Conservation (phyloP, 2,797 vertebrate genomes). For the Triplophysa yarkandensis region DNA sequence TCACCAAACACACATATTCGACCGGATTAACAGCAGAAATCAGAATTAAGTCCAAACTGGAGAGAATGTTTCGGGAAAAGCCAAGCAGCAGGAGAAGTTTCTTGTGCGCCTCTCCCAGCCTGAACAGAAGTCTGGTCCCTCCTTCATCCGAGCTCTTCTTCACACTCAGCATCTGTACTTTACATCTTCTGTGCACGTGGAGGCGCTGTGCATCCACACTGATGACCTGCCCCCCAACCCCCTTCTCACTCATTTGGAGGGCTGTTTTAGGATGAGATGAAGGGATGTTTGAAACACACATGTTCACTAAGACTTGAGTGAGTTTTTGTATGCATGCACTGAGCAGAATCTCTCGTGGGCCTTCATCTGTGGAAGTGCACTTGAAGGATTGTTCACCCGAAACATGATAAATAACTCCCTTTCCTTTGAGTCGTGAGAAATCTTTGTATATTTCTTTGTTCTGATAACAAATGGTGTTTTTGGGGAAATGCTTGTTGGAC, state of each 20-base stretch:
- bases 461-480: too few relatives aligned
- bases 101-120: constrained; percentile 45
- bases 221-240: constrained; percentile 1
- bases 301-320: neutral
- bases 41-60: constrained; percentile 62
- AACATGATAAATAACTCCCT: too few relatives aligned
- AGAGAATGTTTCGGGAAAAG: constrained; percentile 42
- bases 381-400: too few relatives aligned
- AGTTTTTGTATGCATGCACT: too few relatives aligned
- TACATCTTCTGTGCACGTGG: constrained; percentile 39
- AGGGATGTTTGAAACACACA: neutral
- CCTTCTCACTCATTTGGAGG: neutral
- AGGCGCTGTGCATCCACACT: constrained; percentile 55
- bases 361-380: neutral
- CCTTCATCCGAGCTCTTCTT: constrained; percentile 16
- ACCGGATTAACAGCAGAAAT: constrained; percentile 5
- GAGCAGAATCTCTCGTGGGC: neutral
- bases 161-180: neutral
- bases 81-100: constrained; percentile 28
- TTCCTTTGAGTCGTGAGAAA: too few relatives aligned
- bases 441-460: too few relatives aligned
- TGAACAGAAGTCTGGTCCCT: constrained; percentile 41
- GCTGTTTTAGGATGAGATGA: neutral
- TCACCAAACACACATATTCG: constrained; percentile 42
- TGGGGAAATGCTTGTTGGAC: too few relatives aligned